These are phyloP conservation scores for Tenrec ecaudatus DNA, from an alignment of 2,113 vertebrate genomes.

Conservation along the genomic window DNA sequence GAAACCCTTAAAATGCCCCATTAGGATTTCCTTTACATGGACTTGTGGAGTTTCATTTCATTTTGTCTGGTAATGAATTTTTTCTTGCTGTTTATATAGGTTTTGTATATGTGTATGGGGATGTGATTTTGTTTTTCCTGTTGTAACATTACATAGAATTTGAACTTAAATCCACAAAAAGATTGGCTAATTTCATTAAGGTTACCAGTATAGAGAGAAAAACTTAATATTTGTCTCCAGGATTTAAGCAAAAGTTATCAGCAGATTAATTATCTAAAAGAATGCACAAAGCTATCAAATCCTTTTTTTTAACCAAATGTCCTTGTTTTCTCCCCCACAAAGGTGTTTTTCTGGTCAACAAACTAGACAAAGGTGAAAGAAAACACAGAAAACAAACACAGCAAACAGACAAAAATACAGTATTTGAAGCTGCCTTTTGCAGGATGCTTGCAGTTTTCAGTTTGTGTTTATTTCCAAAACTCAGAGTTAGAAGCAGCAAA, in stretches of 20 bases:
- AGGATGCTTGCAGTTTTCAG: conserved; percentile 75
- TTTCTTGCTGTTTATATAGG: neutral
- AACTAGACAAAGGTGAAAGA: neutral
- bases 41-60: neutral
- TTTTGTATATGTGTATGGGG: too few relatives aligned
- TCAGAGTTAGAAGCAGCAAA: conserved; percentile 73
- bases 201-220: neutral
- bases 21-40: neutral
- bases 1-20: neutral
- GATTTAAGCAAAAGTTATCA: neutral
- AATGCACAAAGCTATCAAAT: neutral
- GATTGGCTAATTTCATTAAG: neutral
- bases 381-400: neutral
- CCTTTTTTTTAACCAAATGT: neutral
- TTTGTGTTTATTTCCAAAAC: conserved; percentile 76
- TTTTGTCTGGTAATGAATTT: neutral
- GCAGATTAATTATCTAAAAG: neutral
- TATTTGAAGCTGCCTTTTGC: neutral
- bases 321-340: neutral
- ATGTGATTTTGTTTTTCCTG: neutral
- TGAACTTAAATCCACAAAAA: neutral
- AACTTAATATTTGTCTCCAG: neutral
- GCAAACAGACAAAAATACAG: neutral
- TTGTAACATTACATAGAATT: neutral
- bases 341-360: neutral